Conservation (phyloP, 2,888 invertebrate species). For the Noctua fimbriata region DNA sequence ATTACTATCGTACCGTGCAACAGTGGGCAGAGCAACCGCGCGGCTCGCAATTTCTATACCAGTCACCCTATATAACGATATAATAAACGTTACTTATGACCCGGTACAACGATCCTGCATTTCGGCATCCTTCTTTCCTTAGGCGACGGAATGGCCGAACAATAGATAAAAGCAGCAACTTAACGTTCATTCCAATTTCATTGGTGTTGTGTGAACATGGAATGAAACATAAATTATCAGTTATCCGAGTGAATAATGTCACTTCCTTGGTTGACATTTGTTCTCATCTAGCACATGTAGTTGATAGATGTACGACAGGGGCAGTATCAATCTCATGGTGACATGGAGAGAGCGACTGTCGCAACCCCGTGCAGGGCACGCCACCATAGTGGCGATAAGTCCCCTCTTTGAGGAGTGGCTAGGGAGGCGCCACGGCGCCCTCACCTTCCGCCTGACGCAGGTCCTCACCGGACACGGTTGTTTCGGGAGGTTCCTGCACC, state of each 20-base stretch:
- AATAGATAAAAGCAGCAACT: not conserved
- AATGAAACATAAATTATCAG: not conserved
- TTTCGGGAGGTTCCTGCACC: no score
- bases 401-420: no score
- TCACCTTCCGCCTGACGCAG: no score
- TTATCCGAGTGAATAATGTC: not conserved
- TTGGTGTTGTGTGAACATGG: not conserved
- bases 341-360: no score
- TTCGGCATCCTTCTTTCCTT: not conserved
- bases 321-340: not conserved
- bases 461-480: no score
- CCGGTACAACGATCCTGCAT: not conserved
- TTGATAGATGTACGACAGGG: not conserved
- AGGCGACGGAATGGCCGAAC: not conserved
- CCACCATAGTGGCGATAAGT: no score
- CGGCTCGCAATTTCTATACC: no score
- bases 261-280: not conserved
- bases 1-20: no score
- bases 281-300: not conserved
- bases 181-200: not conserved
- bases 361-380: no score
- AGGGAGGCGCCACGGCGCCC: no score
- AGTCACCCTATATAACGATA: no score
- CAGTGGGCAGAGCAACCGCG: no score
- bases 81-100: not conserved